Evolutionary conservation across 2,888 invertebrate genomes (phyloP).

Genomic region (Perizoma flavofasciatum): DNA sequence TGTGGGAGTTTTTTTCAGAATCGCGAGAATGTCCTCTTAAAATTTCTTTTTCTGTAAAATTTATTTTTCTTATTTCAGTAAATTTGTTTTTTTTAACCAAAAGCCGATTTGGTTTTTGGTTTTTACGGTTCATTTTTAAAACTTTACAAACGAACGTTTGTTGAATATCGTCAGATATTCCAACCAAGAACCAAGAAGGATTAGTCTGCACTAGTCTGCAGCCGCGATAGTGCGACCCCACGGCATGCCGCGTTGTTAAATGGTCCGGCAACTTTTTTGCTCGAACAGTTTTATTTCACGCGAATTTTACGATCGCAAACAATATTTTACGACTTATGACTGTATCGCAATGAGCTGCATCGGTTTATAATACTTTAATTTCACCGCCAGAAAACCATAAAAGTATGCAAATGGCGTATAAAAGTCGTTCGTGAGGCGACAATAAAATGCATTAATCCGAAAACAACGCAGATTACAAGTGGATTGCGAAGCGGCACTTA

Average conservation of each 20-base stretch:
- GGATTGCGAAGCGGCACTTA: conserved; percentile 7
- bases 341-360: conserved; percentile 74
- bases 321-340: conserved; percentile 77
- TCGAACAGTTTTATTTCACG: conserved; percentile 71
- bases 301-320: conserved; percentile 73
- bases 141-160: no score
- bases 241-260: conserved; percentile 42
- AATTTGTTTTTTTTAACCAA: no score
- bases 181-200: not conserved
- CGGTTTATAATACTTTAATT: conserved; percentile 81
- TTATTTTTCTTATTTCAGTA: no score
- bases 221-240: conserved; percentile 14
- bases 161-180: conserved; percentile 4
- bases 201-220: not conserved
- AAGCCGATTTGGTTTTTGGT: no score
- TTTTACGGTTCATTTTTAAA: no score
- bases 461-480: conserved; percentile 20
- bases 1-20: no score
- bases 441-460: conserved; percentile 67
- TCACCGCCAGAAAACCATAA: conserved; percentile 79
- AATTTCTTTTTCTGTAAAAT: no score
- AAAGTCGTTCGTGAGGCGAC: conserved; percentile 65
- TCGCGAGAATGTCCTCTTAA: no score
- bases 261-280: conserved; percentile 69
- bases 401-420: conserved; percentile 80